Evolutionary conservation across 2,113 vertebrate genomes (phyloP).

Genomic region (Psilopsiagon aymara): DNA sequence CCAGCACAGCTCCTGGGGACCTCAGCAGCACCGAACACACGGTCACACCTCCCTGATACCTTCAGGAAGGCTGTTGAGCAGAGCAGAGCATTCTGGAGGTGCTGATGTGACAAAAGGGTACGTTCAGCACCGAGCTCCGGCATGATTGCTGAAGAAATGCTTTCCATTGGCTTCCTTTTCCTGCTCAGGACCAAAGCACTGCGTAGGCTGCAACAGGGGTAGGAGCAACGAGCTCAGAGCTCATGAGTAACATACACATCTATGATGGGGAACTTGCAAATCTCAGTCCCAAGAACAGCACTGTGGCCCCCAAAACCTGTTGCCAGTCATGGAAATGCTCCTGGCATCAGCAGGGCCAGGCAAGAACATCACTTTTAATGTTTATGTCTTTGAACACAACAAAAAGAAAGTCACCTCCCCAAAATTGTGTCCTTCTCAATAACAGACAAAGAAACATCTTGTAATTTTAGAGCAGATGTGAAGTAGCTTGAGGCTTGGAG

Average conservation of each 20-base stretch:
- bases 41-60: neutral
- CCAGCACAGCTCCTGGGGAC: accelerated
- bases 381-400: neutral
- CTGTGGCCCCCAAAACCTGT: neutral
- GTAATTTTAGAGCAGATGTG: neutral
- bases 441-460: neutral
- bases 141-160: neutral
- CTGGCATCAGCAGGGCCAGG: neutral
- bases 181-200: neutral
- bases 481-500: neutral
- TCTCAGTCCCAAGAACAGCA: neutral
- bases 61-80: neutral
- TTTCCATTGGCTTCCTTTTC: neutral
- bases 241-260: accelerated
- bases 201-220: neutral
- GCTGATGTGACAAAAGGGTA: neutral
- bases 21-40: neutral
- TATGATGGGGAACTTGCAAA: neutral
- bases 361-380: neutral
- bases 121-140: neutral
- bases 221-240: neutral
- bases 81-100: neutral
- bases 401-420: neutral
- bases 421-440: accelerated
- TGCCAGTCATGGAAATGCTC: neutral